Evolutionary conservation across 2,797 vertebrate genomes (phyloP), one percentile per base, ranked within the genome.

Genomic region (Tarsius wallacei): DNA sequence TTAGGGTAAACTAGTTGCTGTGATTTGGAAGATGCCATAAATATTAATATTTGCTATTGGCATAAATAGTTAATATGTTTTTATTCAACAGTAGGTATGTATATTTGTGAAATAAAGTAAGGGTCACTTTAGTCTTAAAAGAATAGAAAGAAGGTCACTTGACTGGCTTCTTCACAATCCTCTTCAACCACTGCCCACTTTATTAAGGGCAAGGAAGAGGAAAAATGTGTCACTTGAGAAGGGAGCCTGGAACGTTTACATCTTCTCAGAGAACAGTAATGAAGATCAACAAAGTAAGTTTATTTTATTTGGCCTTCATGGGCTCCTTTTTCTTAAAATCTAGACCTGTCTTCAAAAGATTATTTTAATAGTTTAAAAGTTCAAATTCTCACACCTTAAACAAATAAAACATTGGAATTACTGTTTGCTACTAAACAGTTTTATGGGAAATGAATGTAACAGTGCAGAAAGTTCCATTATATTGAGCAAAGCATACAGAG

Each of bases 311-410:
- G 82, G 12, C 10, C 1, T 76, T 82, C 16, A 26, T 36, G 2
- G 2, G n/a, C 87, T 94, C 42, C 17, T 31, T 74, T 61, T 77
- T 5, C 42, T 42, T 53, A 7, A 59, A 14, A 24, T 33, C 66
- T 92, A 89, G 31, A 31, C 63, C 76, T 91, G 82, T 89, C 55
- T 94, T 96, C 42, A 84, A 77, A 90, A 26, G 10, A 81, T 5
- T 80, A 8, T 78, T 95, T 93, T 64, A 90, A 78, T 33, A 83
- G 51, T 78, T 93, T 93, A 49, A 91, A 94, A 89, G 86, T 91
- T 97, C 78, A 96, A 94, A 89, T 11, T 80, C 73, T 88, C 36
- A 85, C 8, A 55, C 14, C 51, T 94, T 95, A 93, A 90, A 87
- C 42, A 87, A 96, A 93, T 73, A 95, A 96, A 87, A 91, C 17